phyloP scores from a whole-genome alignment of 2,888 invertebrate genomes.

The Therioaphis trifolii region DNA sequence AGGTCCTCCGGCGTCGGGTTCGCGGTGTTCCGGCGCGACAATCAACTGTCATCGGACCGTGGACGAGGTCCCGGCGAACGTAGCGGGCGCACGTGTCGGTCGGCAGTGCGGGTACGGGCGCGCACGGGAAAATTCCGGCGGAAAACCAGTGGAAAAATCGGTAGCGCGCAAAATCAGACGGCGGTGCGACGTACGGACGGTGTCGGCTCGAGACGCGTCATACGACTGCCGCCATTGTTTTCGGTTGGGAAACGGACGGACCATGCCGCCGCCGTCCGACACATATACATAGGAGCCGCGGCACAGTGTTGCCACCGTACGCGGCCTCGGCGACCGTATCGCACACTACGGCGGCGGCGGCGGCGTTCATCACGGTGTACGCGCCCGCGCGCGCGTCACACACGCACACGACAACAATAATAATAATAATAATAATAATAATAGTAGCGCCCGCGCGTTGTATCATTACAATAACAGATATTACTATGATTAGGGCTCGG shows the following conservation, averaged over 20 bases:
- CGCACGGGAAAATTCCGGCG: not conserved
- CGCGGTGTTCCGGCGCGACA: not conserved
- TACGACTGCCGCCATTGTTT: constrained; percentile 63
- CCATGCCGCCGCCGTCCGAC: constrained; percentile 56
- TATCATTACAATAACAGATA: too few species aligned
- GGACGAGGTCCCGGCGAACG: too few species aligned
- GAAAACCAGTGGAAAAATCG: not conserved
- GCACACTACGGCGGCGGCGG: not conserved
- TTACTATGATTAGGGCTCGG: too few species aligned
- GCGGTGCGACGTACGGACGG: not conserved
- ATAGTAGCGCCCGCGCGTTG: too few species aligned
- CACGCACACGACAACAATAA: too few species aligned
- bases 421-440: too few species aligned
- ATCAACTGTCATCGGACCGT: constrained; percentile 27
- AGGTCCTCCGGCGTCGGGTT: too few species aligned
- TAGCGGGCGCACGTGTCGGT: too few species aligned
- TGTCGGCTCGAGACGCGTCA: constrained; percentile 50
- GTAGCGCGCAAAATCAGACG: constrained; percentile 6
- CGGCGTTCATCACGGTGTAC: not conserved
- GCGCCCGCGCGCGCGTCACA: too few species aligned
- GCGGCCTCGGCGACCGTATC: not conserved
- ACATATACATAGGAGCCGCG: constrained; percentile 17
- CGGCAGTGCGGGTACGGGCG: not conserved
- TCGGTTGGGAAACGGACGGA: constrained; percentile 62
- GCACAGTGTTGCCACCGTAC: constrained; percentile 51